A percentile compares a stretch with the other conserved stretches of the same genome.
phyloP scores from a whole-genome alignment of 2,113 vertebrate genomes.

The Oncorhynchus tshawytscha region DNA sequence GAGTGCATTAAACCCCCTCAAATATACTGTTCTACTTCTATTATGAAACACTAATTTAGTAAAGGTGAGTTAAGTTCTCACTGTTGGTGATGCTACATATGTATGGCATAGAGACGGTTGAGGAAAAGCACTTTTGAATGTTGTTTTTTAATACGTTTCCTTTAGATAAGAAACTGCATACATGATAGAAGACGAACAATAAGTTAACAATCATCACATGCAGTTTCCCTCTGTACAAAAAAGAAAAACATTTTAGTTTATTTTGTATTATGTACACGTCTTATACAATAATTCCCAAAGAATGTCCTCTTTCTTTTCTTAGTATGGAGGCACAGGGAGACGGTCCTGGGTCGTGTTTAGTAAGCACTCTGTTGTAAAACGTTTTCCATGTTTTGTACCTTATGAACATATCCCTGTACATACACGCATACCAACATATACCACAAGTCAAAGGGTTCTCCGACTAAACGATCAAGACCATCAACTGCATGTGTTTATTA shows the following conservation, averaged over 20 bases:
- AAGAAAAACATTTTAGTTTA: constrained; percentile 67
- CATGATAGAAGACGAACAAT: constrained; percentile 88
- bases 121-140: constrained; percentile 29
- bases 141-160: constrained; percentile 67
- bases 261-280: constrained; percentile 81
- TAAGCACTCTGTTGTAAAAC: too few relatives aligned
- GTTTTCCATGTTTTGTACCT: too few relatives aligned
- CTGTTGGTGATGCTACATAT: background rate
- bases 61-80: too few relatives aligned
- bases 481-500: constrained; percentile 14
- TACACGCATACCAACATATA: constrained; percentile 25
- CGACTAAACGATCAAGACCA: constrained; percentile 12
- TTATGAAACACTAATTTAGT: too few relatives aligned
- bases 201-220: constrained; percentile 87
- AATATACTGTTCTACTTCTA: too few relatives aligned
- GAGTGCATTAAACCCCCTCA: background rate
- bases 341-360: constrained; percentile 47
- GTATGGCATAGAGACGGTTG: background rate
- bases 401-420: constrained; percentile 16
- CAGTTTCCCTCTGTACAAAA: constrained; percentile 92
- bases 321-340: constrained; percentile 64
- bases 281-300: constrained; percentile 51
- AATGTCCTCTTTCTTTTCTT: constrained; percentile 51
- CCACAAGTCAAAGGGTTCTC: constrained; percentile 21
- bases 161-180: constrained; percentile 90